phyloP scores from a whole-genome alignment of 2,797 vertebrate genomes.

The Semaprochilodus insignis region DNA sequence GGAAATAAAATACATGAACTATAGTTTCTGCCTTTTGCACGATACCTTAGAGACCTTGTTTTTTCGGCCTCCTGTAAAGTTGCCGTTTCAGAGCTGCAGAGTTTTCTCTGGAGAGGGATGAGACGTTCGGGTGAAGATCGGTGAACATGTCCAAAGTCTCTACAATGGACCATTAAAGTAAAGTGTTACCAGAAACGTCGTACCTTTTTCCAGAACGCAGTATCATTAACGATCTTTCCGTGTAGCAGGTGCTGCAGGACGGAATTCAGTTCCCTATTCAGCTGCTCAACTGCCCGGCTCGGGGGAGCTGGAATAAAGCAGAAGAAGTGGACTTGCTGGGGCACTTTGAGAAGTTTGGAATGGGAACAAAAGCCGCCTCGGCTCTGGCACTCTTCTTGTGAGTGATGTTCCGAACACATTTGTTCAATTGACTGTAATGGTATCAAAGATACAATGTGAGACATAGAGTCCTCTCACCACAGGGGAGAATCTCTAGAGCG shows the following conservation, averaged over 20 bases:
- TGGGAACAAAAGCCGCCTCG: background rate
- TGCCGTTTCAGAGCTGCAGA: no score
- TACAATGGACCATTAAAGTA: no score
- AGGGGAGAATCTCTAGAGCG: background rate
- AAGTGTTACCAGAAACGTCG: no score
- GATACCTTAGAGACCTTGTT: no score
- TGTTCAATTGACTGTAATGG: slow-evolving; percentile 1
- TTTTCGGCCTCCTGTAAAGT: no score
- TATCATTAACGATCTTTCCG: background rate
- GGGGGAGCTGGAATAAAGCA: background rate
- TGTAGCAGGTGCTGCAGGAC: background rate
- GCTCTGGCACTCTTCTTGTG: slow-evolving; percentile 1
- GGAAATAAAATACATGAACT: no score
- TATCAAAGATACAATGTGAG: slow-evolving; percentile 10
- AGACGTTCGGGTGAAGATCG: no score
- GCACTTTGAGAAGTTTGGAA: background rate
- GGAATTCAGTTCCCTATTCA: background rate
- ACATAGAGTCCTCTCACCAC: background rate
- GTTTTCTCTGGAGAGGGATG: no score
- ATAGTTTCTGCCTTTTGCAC: no score
- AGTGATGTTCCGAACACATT: background rate
- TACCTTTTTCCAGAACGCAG: background rate
- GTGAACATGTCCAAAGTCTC: no score
- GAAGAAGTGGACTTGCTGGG: background rate
- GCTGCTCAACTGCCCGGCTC: background rate